Base-by-base conservation (phyloP, 1,140 invertebrate species). In the Drosophila tristis region DNA sequence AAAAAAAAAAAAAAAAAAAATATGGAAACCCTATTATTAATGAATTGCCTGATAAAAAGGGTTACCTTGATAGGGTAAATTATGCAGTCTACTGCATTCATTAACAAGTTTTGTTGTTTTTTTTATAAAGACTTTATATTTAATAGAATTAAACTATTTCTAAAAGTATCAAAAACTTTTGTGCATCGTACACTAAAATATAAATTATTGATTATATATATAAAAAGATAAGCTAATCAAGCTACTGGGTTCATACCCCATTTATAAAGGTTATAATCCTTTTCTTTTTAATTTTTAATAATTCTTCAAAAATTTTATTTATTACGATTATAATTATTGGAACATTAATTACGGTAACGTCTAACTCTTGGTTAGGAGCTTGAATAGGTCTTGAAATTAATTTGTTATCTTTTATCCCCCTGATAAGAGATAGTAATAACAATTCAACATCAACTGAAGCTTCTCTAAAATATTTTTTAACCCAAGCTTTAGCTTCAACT, bases 341-440 rank as follows among this genome's bases (percentile, higher is more conserved):
- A 74, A 93, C 92, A 26, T 67, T 93, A 84, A 92, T 93, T 75
- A 90, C 92, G 42, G 91, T 93, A 78, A 93, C 92, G 9, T 86
- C 92, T 39, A 92, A 93, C 77, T 93, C 92, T 48, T 93, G 92
- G 90, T 74, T 93, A 73, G 80, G 90, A 67, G 92, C 92, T 91
- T 93, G 92, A 93, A 93, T 93, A 92, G 92, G 93, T n/a, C 89
- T 93, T 92, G 93, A 94, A 93, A 93, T 93, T 92, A 93, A 93
- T 92, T 78, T 94, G n/a, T n/a, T 94, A 61, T 92, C 89, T 63
- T 92, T 93, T 92, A 93, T 93, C 44, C 93, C 93, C 48, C 60
- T 93, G 73, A 90, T 93, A 81, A 92, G 84, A 78, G 77, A 79
- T 65, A 90, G 72, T 49, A 93, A 92, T 72, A 93, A 93, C 86